Evolutionary conservation across 2,888 invertebrate genomes (phyloP).

Genomic region (Napeogenes inachia): DNA sequence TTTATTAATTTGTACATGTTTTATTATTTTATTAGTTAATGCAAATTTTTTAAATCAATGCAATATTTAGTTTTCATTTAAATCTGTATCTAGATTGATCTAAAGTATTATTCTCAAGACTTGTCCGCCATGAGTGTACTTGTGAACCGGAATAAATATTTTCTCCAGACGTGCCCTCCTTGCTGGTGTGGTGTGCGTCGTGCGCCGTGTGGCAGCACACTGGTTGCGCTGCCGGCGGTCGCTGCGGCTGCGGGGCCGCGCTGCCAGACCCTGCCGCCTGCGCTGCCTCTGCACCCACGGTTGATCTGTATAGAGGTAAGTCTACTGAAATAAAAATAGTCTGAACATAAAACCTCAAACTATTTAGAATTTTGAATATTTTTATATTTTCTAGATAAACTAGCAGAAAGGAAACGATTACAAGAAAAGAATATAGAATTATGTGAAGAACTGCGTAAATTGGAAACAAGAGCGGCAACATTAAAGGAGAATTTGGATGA

Average conservation of each 20-base stretch:
- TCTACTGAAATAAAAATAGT: neutral
- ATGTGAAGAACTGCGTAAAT: conserved; percentile 63
- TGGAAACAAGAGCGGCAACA: conserved; percentile 63
- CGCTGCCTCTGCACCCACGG: conserved; percentile 22
- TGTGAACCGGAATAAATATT: no score
- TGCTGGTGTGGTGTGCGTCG: conserved; percentile 58
- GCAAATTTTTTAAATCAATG: no score
- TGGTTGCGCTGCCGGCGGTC: conserved; percentile 52
- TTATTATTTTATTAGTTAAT: neutral
- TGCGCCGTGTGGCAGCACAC: conserved; percentile 68
- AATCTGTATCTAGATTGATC: no score
- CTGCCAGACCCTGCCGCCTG: conserved; percentile 46
- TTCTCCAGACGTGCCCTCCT: conserved; percentile 59
- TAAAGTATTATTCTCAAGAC: no score
- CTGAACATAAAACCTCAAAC: no score
- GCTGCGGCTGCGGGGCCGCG: conserved; percentile 41
- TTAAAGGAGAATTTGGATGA: conserved; percentile 69
- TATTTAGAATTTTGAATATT: no score
- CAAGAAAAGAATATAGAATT: conserved; percentile 70
- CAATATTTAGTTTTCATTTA: no score
- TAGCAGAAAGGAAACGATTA: conserved; percentile 62
- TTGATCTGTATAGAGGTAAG: conserved; percentile 42
- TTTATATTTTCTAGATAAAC: conserved; percentile 52
- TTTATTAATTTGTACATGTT: conserved; percentile 5
- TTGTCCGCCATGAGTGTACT: no score